Evolutionary conservation across 2,888 invertebrate species (phyloP).

Genomic region (Sisyra nigra): DNA sequence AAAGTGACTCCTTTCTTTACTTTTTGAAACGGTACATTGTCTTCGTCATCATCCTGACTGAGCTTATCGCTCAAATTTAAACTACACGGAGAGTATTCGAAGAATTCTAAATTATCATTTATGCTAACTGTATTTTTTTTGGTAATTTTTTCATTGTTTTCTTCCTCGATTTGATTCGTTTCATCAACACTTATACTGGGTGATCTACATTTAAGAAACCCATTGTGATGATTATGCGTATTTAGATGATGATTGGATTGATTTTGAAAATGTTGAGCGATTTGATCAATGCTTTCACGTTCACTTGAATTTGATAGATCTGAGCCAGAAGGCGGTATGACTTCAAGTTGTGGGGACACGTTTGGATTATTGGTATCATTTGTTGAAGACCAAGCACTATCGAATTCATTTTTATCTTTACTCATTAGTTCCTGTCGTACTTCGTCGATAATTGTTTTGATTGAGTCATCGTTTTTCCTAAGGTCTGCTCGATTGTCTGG

Average conservation of each 20-base stretch:
- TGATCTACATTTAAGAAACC: slow-evolving; percentile 6
- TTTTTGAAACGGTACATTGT: not conserved
- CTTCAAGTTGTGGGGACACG: not conserved
- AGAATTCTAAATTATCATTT: slow-evolving; percentile 33
- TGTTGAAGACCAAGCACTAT: not conserved
- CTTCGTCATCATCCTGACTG: not conserved
- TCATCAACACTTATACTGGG: not conserved
- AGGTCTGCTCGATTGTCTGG: slow-evolving; percentile 9
- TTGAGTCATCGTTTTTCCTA: slow-evolving; percentile 13
- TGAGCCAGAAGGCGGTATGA: not conserved
- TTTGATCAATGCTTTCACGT: slow-evolving; percentile 2
- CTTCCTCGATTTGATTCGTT: not conserved
- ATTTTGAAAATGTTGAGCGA: not conserved
- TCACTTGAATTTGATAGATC: slow-evolving; percentile 3
- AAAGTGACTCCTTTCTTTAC: not conserved
- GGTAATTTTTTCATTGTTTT: not conserved
- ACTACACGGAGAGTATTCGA: slow-evolving; percentile 28
- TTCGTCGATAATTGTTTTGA: slow-evolving; percentile 20
- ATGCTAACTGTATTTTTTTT: slow-evolving; percentile 26
- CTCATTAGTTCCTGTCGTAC: slow-evolving; percentile 17
- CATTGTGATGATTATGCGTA: not conserved
- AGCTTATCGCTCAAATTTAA: not conserved
- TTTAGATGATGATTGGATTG: not conserved
- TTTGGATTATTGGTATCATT: not conserved
- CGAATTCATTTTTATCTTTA: slow-evolving; percentile 9